Conservation (phyloP, 2,888 invertebrate species). For the Tenthredo notha region DNA sequence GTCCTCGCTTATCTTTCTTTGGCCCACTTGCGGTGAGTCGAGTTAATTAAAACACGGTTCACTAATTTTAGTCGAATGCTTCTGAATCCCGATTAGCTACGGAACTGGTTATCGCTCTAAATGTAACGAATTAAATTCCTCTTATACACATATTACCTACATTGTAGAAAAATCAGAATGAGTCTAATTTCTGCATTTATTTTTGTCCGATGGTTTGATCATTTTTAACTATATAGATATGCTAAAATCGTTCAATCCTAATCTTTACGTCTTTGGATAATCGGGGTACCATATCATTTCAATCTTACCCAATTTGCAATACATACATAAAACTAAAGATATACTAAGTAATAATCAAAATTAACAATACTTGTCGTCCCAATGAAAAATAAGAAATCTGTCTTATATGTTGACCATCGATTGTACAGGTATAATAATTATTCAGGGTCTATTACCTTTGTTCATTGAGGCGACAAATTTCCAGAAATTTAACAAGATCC, state of each 20-base stretch:
- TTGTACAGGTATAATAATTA: constrained; percentile 25
- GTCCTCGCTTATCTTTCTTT: constrained; percentile 39
- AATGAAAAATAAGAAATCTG: not conserved
- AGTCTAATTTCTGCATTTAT: not conserved
- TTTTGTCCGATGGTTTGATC: not conserved
- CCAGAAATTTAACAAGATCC: not conserved
- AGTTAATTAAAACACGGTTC: constrained; percentile 45
- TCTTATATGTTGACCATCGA: not conserved
- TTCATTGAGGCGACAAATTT: constrained; percentile 43
- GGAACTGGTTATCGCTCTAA: not conserved
- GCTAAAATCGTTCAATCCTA: not conserved
- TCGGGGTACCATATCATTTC: not conserved
- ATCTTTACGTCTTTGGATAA: constrained; percentile 25
- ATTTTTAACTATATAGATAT: not conserved
- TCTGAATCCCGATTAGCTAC: constrained; percentile 45
- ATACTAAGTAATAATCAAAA: not conserved
- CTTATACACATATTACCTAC: not conserved
- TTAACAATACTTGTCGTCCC: not conserved
- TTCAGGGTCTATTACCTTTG: not conserved
- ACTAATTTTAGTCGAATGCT: constrained; percentile 45
- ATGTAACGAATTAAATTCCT: not conserved
- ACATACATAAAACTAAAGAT: not conserved
- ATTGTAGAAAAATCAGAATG: not conserved
- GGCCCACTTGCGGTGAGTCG: constrained; percentile 27
- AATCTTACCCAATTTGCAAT: not conserved